Evolutionary conservation across 2,113 vertebrate genomes (phyloP).

Genomic region (Sterrhoptilus dennistouni): DNA sequence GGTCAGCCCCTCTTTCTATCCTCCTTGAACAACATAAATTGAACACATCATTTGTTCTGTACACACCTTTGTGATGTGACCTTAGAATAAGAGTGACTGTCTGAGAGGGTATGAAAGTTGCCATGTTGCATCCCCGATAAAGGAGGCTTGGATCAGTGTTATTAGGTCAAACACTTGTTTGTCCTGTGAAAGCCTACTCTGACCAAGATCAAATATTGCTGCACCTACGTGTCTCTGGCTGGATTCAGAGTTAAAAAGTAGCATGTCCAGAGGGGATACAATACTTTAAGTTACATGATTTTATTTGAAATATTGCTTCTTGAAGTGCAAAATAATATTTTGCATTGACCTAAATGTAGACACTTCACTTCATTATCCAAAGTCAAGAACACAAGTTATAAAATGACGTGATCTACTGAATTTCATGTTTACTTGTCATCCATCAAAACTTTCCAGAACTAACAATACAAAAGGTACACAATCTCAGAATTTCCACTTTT

Average conservation of each 20-base stretch:
- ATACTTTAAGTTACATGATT: not conserved
- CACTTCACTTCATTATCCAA: not conserved
- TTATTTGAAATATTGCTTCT: not conserved
- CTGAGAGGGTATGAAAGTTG: not conserved
- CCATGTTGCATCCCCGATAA: not conserved
- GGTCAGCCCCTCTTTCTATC: not conserved
- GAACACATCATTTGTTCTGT: not conserved
- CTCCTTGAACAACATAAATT: not conserved
- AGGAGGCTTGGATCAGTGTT: not conserved
- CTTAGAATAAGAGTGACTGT: not conserved
- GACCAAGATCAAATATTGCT: not conserved
- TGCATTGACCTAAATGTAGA: not conserved
- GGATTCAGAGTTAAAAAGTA: not conserved
- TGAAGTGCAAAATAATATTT: not conserved
- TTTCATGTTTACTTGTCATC: not conserved
- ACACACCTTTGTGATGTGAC: not conserved
- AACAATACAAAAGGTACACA: not conserved
- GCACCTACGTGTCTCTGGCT: not conserved
- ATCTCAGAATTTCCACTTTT: not conserved
- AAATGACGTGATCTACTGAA: not conserved
- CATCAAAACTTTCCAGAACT: not conserved
- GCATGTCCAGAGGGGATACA: not conserved
- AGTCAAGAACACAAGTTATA: not conserved
- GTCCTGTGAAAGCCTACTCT: not conserved
- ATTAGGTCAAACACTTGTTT: not conserved